phyloP scores from a whole-genome alignment of 2,113 vertebrate genomes.

The Sula dactylatra region DNA sequence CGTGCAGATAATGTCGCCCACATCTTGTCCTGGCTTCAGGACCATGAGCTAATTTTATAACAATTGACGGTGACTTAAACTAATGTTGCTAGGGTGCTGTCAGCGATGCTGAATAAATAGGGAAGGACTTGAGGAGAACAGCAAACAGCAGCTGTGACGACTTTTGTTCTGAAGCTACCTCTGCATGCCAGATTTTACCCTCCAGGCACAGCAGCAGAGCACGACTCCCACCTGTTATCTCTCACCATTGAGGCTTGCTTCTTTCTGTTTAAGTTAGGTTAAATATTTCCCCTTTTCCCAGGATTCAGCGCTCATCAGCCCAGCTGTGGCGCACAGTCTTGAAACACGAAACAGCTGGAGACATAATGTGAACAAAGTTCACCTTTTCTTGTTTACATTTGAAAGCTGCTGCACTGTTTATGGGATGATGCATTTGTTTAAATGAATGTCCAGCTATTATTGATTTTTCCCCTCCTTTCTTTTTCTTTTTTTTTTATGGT shows the following conservation, averaged over 20 bases:
- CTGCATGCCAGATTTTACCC: constrained; percentile 71
- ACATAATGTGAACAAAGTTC: constrained; percentile 73
- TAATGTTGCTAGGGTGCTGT: constrained; percentile 46
- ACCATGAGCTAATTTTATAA: constrained; percentile 34
- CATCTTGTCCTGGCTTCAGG: not conserved
- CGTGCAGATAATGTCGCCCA: not conserved
- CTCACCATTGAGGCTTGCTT: constrained; percentile 55
- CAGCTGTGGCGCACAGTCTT: constrained; percentile 69
- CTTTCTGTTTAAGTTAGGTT: constrained; percentile 65
- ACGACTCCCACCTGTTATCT: constrained; percentile 71
- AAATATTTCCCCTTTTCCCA: constrained; percentile 72
- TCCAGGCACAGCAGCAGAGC: constrained; percentile 54
- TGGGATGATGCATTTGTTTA: constrained; percentile 76
- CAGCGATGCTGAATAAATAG: constrained; percentile 72
- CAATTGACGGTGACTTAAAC: constrained; percentile 12
- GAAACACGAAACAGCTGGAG: constrained; percentile 79
- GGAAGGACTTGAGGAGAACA: constrained; percentile 57
- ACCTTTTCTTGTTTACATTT: constrained; percentile 77
- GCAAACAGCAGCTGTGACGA: constrained; percentile 46
- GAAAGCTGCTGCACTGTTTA: constrained; percentile 75
- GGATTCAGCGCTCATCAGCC: constrained; percentile 68
- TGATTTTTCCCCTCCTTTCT: constrained; percentile 50
- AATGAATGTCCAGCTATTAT: constrained; percentile 68
- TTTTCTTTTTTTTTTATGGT: constrained; percentile 3
- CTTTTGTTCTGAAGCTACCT: constrained; percentile 62